Evolutionary conservation across 2,888 invertebrate species (phyloP), one percentile per base, ranked within the genome.

Genomic region (Piscicola geometra): DNA sequence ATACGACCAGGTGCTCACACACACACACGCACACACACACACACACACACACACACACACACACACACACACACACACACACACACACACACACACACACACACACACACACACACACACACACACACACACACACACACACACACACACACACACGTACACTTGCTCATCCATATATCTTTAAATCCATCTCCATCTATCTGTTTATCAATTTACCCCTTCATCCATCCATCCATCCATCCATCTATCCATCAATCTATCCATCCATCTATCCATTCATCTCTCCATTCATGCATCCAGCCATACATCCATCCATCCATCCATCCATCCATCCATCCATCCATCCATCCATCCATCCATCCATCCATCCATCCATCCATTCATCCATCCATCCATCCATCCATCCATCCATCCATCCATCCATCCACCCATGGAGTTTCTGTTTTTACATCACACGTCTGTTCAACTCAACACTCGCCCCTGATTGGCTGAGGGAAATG

Each of bases 121-220:
- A 64, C 64, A 64, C n/a, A 30, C n/a, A 64, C 30, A 64, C 64
- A 64, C 64, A 64, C n/a, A 64, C 30, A 64, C 64, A 64, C 64
- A 64, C 64, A 64, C 64, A 64, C 64, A 64, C 64, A 64, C 64
- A 64, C 64, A 64, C 64, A 64, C n/a, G 21, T 21, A 64, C 64
- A 64, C 64, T 12, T n/a, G 30, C 64, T 12, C 30, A 64, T 9
- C 5, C 64, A 64, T 21, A 64, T n/a, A 30, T n/a, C 5, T n/a
- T 12, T n/a, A 64, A 5, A 64, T 9, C 5, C n/a, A 64, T n/a
- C 5, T 9, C 3, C n/a, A n/a, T 9, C 5, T 9, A 64, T 9
- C 3, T 21, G 9, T 9, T 12, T n/a, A 30, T n/a, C 5, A 3
- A 64, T 21, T 5, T 21, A 64, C 64, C 3, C 64, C 5, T 9